Evolutionary conservation across 2,888 invertebrate species (phyloP).

Genomic region (Dugesia japonica): DNA sequence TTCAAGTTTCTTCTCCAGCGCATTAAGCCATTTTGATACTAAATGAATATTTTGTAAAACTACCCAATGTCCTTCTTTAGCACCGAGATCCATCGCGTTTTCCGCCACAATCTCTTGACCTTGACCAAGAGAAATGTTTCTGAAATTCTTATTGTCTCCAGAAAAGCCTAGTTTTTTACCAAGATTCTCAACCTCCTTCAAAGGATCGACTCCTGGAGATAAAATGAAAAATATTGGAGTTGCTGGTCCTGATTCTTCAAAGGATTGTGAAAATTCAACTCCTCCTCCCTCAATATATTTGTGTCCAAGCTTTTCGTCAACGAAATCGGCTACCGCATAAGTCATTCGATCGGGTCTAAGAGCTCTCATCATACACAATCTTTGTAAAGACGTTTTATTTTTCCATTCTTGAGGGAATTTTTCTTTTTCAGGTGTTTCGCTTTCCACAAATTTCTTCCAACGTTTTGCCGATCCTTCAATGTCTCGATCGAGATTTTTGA

Average conservation of each 20-base stretch:
- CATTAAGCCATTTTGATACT: conserved; percentile 78
- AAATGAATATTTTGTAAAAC: conserved; percentile 83
- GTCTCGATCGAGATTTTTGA: conserved; percentile 73
- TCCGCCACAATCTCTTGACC: conserved; percentile 34
- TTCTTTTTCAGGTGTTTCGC: conserved; percentile 80
- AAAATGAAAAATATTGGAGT: conserved; percentile 89
- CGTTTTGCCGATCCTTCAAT: conserved; percentile 86
- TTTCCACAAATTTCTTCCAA: conserved; percentile 89
- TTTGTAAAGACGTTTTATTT: conserved; percentile 74
- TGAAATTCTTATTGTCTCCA: conserved; percentile 65
- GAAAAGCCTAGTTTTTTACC: conserved; percentile 70
- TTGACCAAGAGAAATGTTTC: conserved; percentile 57
- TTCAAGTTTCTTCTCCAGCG: conserved; percentile 76
- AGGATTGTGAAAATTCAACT: conserved; percentile 77
- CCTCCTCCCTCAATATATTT: conserved; percentile 75
- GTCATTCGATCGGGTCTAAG: conserved; percentile 85
- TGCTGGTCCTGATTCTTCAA: conserved; percentile 75
- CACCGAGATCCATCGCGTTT: conserved; percentile 70
- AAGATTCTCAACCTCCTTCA: conserved; percentile 78
- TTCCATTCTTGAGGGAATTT: conserved; percentile 97
- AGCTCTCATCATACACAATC: conserved; percentile 84
- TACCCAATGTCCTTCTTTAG: conserved; percentile 80
- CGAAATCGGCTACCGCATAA: conserved; percentile 74
- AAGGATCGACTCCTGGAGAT: conserved; percentile 83
- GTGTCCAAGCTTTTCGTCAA: conserved; percentile 76